Evolutionary conservation across 2,113 vertebrate genomes (phyloP), one percentile per base, ranked within the genome.

Genomic region (Psophia crepitans): DNA sequence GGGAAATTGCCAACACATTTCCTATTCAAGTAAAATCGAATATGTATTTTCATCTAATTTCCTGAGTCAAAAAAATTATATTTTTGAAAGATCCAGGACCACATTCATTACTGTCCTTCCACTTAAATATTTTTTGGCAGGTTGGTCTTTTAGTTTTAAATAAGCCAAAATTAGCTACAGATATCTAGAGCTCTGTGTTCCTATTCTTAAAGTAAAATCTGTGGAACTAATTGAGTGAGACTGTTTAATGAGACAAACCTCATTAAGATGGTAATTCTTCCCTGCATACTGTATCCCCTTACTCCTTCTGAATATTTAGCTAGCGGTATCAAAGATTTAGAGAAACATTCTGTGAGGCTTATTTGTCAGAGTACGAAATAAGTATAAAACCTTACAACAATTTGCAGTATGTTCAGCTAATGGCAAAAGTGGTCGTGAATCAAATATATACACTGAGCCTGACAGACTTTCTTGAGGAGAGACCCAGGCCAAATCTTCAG

Each of bases 261-360:
- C 96, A 97, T 97, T 97, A 96, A 93, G 75, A 95, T 91, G 84
- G 65, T 96, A 97, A 93, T 96, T 97, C 89, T 88, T 82, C 61
- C 41, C 57, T 65, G 46, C 39, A 73, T 89, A 91, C 79, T 75
- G 23, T 73, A 74, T 92, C 12, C 69, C 32, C 30, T 93, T 90
- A 32, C 26, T 96, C 30, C 82, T 75, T 86, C 54, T 96, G 91
- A 71, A 92, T 97, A 95, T 96, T 97, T 91, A 97, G 75, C 87
- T 91, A 81, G 70, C 58, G 19, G 84, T 70, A 93, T 95, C 75
- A 90, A 85, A 91, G 89, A 41, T 91, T 73, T 88, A 91, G 69
- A 88, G 65, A 93, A 96, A 81, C 46, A 69, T 91, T 93, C 96
- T 88, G 71, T 57, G 87, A 80, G 81, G 33, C 68, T 96, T 95